Conservation (phyloP, 2,888 invertebrate species). For the Oscheius sp. region DNA sequence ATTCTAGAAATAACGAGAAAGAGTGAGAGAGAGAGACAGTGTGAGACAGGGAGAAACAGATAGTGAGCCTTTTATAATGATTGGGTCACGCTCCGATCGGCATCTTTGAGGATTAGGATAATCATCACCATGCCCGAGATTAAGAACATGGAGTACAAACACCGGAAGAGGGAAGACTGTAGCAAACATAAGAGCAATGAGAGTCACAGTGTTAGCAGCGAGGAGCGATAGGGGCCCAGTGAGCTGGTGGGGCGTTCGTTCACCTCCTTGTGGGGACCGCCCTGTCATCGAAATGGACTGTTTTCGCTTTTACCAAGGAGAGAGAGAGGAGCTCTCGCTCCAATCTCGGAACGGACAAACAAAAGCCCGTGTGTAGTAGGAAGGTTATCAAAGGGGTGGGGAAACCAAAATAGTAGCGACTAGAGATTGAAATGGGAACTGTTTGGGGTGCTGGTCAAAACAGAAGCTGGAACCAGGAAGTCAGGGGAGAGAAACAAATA, state of each 20-base stretch:
- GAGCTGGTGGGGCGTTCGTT: constrained; percentile 15
- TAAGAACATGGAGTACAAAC: background rate
- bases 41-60: too few relatives aligned
- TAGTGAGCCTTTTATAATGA: too few relatives aligned
- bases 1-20: background rate
- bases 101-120: constrained; percentile 11
- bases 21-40: background rate
- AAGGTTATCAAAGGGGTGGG: too few relatives aligned
- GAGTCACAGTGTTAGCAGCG: background rate
- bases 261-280: constrained; percentile 3
- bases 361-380: too few relatives aligned
- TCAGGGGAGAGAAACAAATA: too few relatives aligned
- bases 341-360: constrained; percentile 1
- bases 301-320: constrained; percentile 20
- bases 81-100: constrained; percentile 2
- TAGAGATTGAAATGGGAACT: too few relatives aligned
- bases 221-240: constrained; percentile 7
- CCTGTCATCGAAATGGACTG: constrained; percentile 35
- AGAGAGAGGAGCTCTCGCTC: background rate
- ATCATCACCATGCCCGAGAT: background rate
- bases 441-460: too few relatives aligned
- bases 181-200: background rate
- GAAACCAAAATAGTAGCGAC: too few relatives aligned
- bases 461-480: too few relatives aligned
- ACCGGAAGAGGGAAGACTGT: too few relatives aligned